These are phyloP conservation scores for Cervus canadensis DNA, from an alignment of 2,113 vertebrate species.

Conservation along the genomic window DNA sequence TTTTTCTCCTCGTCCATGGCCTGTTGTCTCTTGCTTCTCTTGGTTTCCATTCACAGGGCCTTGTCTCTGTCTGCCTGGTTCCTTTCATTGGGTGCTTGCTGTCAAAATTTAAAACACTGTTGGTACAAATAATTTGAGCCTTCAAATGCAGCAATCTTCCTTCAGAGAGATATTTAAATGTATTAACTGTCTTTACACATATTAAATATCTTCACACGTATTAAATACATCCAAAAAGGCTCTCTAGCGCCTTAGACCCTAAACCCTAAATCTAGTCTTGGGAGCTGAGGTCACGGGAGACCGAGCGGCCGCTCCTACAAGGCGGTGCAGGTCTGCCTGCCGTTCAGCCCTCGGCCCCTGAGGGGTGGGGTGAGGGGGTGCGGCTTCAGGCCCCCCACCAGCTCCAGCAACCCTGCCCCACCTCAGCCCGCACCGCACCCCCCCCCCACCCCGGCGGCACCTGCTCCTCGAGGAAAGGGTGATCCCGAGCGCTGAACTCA, in stretches of 20 bases:
- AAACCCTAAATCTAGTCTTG: neutral
- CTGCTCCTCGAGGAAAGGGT: neutral
- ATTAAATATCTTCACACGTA: neutral
- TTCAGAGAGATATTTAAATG: neutral
- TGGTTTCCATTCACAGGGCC: neutral
- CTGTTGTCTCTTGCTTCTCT: neutral
- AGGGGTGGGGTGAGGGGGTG: rapidly evolving
- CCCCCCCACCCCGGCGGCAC: too few species aligned
- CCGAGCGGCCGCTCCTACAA: neutral
- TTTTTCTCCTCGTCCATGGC: neutral
- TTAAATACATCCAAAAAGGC: neutral
- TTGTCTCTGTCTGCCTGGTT: neutral
- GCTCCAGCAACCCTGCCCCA: neutral
- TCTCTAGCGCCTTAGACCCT: neutral
- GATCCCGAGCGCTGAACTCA: neutral
- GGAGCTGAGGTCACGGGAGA: neutral
- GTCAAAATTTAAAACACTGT: neutral
- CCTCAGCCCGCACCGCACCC: neutral
- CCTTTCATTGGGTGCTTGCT: neutral
- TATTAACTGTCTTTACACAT: neutral
- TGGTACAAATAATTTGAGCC: neutral
- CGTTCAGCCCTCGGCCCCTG: too few species aligned
- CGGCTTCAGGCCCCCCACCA: neutral
- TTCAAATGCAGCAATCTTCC: neutral
- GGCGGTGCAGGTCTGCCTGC: too few species aligned